Evolutionary conservation across 2,888 invertebrate genomes (phyloP).

Genomic region (Harpalus rufipes): DNA sequence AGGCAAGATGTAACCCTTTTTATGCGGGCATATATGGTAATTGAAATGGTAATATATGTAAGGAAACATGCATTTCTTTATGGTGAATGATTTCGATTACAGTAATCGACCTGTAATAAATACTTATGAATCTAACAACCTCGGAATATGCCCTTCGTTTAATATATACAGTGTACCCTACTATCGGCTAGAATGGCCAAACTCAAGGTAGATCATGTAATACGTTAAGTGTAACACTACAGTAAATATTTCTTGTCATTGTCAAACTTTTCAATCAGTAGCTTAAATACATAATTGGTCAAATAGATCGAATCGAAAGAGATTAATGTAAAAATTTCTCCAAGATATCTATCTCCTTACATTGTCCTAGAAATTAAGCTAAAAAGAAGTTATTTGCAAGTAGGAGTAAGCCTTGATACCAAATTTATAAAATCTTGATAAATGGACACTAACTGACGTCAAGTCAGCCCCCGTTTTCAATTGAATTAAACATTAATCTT

Average conservation of each 20-base stretch:
- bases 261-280: constrained; percentile 8
- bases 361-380: constrained; percentile 16
- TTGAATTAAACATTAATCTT: not conserved
- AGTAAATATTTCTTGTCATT: constrained; percentile 16
- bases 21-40: no score
- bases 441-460: not conserved
- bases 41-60: not conserved
- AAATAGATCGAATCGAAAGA: not conserved
- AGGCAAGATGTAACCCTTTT: no score
- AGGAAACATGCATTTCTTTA: not conserved
- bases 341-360: not conserved
- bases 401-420: constrained; percentile 38
- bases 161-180: constrained; percentile 36
- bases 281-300: constrained; percentile 11
- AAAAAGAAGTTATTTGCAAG: constrained; percentile 39
- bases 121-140: constrained; percentile 22
- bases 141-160: constrained; percentile 24
- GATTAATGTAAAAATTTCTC: not conserved
- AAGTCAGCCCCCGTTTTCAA: not conserved
- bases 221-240: constrained; percentile 24
- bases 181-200: constrained; percentile 20
- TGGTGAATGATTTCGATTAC: constrained; percentile 28
- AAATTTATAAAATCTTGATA: constrained; percentile 35
- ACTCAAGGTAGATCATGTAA: constrained; percentile 45
- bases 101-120: constrained; percentile 41